Base-by-base conservation (phyloP, 1,140 invertebrate species). In the Zaprionus tsacasi region DNA sequence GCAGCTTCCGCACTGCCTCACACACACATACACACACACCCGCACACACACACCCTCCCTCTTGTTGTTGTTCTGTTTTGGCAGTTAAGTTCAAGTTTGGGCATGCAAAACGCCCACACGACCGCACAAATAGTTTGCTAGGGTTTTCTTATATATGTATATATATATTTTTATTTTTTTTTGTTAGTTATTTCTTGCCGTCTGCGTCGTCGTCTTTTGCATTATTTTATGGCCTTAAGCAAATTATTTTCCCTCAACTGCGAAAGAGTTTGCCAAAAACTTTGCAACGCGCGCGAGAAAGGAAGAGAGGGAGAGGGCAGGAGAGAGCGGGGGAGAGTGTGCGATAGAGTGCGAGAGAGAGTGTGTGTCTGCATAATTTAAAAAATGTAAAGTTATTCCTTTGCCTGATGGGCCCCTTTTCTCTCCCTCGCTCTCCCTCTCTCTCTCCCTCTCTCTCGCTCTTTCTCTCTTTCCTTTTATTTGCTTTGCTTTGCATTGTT, bases 181-280 rank as follows among this genome's bases (percentile, higher is more conserved):
- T 10, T 35, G 1, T 35, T 35, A 30, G 27, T 30, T 30, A 30
- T 30, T 30, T 30, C 27, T 30, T 30, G 27, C 27, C 27, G 27
- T 30, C 38, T 40, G 63, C 50, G 35, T 11, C 17, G 60, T 33
- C 61, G 21, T 21, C 21, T 21, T 21, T 86, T 35, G 82, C 81
- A 83, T 87, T 85, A 79, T 87, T 86, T 86, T 87, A 87, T 87
- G 76, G 79, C 82, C 83, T 70, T 56, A 79, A 82, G 82, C 82
- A 70, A 86, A 86, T 82, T 87, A 86, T 86, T 87, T 86, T 82
- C 66, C 68, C 78, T 82, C 78, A 63, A 25, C 50, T 69, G 60
- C 48, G 61, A 72, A 73, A 86, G 65, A 82, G 74, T 85, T 81
- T 78, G 68, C 70, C 59, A 69, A 82, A 78, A 85, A 86, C 59